phyloP scores from a whole-genome alignment of 2,888 invertebrate genomes.

The Embidobia sp. region DNA sequence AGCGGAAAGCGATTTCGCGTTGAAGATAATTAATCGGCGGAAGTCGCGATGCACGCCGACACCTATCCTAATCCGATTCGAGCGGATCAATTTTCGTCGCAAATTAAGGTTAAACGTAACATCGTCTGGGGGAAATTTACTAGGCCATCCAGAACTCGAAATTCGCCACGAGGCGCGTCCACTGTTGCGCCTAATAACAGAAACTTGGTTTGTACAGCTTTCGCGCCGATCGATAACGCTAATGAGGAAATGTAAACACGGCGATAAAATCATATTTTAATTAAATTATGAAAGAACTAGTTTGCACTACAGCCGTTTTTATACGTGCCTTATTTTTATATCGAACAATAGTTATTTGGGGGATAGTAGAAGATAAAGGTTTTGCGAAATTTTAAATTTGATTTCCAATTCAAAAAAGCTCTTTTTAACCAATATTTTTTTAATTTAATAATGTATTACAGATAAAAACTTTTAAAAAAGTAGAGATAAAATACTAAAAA shows the following conservation, averaged over 20 bases:
- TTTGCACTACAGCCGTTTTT: no score
- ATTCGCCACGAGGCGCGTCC: constrained; percentile 7
- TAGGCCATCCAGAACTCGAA: not conserved
- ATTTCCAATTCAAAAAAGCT: no score
- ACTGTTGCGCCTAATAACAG: constrained; percentile 2
- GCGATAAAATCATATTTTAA: no score
- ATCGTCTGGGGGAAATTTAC: constrained; percentile 2
- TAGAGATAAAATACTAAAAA: no score
- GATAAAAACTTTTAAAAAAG: no score
- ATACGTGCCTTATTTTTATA: no score
- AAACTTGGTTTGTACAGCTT: constrained; percentile 8
- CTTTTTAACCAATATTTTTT: no score
- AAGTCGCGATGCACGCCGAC: not conserved
- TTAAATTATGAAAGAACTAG: no score
- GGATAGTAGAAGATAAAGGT: no score
- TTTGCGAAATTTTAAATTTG: no score
- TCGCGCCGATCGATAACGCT: constrained; percentile 10
- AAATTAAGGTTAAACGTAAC: constrained; percentile 17
- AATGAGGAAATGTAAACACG: constrained; percentile 26
- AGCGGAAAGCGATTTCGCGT: not conserved
- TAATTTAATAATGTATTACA: no score
- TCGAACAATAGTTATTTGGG: no score
- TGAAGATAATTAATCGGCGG: not conserved
- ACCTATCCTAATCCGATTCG: constrained; percentile 5
- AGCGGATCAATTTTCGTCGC: constrained; percentile 1